These are phyloP conservation scores for Dusona sp. DNA, from an alignment of 2,888 invertebrate species.

Conservation along the genomic window DNA sequence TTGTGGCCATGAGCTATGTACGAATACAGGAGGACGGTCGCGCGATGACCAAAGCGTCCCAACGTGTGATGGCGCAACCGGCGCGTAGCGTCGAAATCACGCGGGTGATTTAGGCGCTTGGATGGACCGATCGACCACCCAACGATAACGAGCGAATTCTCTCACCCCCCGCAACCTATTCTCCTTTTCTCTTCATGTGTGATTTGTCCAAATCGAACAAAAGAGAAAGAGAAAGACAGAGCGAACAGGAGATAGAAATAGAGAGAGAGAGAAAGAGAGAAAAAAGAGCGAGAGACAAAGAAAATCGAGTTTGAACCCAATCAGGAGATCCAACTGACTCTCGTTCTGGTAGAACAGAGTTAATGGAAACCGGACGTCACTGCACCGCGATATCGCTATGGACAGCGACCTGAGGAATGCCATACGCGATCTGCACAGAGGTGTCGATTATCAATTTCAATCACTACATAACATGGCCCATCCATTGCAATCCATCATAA, in stretches of 20 bases:
- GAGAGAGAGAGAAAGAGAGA: background rate
- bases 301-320: constrained; percentile 39
- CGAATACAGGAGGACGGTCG: constrained; percentile 23
- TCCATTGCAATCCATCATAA: constrained; percentile 27
- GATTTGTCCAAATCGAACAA: constrained; percentile 34
- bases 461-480: constrained; percentile 27
- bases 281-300: background rate
- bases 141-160: constrained; percentile 68
- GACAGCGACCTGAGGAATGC: constrained; percentile 67
- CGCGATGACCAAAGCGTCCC: constrained; percentile 54
- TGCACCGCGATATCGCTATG: constrained; percentile 53
- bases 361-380: constrained; percentile 69
- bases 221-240: constrained; percentile 6
- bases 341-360: constrained; percentile 65
- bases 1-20: constrained; percentile 50
- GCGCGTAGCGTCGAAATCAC: constrained; percentile 66
- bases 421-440: constrained; percentile 10
- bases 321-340: constrained; percentile 58
- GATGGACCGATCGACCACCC: constrained; percentile 66
- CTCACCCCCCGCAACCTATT: background rate
- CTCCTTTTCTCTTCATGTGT: constrained; percentile 28
- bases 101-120: constrained; percentile 68
- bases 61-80: constrained; percentile 53
- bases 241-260: background rate
- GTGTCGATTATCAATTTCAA: constrained; percentile 59